These are phyloP conservation scores for Enteromius viviparus DNA, from an alignment of 2,797 vertebrate species.

Conservation along the genomic window DNA sequence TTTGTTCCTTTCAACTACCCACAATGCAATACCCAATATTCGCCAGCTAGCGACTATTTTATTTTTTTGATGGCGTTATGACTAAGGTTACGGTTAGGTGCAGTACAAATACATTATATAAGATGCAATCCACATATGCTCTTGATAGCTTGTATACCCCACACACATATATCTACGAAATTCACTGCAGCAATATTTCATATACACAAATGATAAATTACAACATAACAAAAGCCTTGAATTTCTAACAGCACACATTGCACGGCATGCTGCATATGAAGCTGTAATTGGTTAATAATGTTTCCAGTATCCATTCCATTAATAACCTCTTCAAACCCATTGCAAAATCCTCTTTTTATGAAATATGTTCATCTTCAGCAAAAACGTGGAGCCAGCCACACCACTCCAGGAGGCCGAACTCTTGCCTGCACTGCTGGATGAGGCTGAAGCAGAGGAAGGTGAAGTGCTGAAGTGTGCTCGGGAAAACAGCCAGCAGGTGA, in stretches of 20 bases:
- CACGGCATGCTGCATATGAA: neutral
- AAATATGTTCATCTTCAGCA: slow-evolving; percentile 10
- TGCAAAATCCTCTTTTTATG: neutral
- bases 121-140: neutral
- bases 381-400: slow-evolving; percentile 51
- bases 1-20: neutral
- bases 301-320: slow-evolving; percentile 1
- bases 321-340: slow-evolving; percentile 6
- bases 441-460: slow-evolving; percentile 64
- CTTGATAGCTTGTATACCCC: neutral
- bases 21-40: neutral
- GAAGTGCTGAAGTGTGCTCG: slow-evolving; percentile 60
- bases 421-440: slow-evolving; percentile 38
- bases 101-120: slow-evolving; percentile 1
- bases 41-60: neutral
- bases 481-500: slow-evolving; percentile 60
- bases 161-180: neutral
- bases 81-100: neutral
- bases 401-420: slow-evolving; percentile 27
- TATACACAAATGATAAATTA: slow-evolving; percentile 1
- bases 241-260: neutral
- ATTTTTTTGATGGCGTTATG: slow-evolving; percentile 3
- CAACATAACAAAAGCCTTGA: neutral
- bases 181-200: neutral
- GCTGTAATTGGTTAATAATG: neutral